phyloP scores from a whole-genome alignment of 2,113 vertebrate species.

The Xenopus laevis region DNA sequence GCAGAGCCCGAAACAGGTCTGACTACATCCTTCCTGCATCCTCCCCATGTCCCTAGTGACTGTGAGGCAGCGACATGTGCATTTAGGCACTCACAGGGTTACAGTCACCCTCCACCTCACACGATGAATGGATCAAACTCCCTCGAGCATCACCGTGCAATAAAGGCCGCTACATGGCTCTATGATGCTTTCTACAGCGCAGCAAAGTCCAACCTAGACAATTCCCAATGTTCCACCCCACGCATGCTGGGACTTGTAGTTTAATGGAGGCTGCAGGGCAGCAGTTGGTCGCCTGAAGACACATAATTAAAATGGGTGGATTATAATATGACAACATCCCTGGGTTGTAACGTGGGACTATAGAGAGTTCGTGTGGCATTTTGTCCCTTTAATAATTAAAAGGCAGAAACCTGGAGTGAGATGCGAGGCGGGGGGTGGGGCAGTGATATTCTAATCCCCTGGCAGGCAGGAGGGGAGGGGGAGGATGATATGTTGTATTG shows the following conservation, averaged over 20 bases:
- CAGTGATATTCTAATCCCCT: conserved; percentile 37
- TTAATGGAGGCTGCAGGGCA: too few species aligned
- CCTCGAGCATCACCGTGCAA: too few species aligned
- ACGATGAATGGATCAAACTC: too few species aligned
- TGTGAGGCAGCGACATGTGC: background rate
- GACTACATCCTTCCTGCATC: conserved; percentile 3
- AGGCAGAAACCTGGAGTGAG: conserved; percentile 47
- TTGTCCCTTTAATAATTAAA: conserved; percentile 31
- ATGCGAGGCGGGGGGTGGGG: conserved; percentile 45
- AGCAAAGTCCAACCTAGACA: too few species aligned
- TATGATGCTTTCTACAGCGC: too few species aligned
- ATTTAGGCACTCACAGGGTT: background rate
- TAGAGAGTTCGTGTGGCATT: background rate
- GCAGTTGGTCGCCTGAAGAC: too few species aligned
- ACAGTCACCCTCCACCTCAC: background rate
- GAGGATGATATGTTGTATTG: conserved; percentile 29
- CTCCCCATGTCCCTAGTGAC: background rate
- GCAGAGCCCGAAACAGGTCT: conserved; percentile 30
- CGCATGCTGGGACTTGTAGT: too few species aligned
- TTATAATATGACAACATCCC: background rate
- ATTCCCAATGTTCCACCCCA: too few species aligned
- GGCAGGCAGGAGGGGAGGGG: conserved; percentile 13
- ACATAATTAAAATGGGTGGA: background rate
- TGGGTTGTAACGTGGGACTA: background rate
- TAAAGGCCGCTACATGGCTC: too few species aligned